A percentile compares a stretch with the other conserved stretches of the same genome.
These are phyloP conservation scores for Eulemur rubriventer DNA, from an alignment of 2,797 vertebrate species.

Conservation along the genomic window DNA sequence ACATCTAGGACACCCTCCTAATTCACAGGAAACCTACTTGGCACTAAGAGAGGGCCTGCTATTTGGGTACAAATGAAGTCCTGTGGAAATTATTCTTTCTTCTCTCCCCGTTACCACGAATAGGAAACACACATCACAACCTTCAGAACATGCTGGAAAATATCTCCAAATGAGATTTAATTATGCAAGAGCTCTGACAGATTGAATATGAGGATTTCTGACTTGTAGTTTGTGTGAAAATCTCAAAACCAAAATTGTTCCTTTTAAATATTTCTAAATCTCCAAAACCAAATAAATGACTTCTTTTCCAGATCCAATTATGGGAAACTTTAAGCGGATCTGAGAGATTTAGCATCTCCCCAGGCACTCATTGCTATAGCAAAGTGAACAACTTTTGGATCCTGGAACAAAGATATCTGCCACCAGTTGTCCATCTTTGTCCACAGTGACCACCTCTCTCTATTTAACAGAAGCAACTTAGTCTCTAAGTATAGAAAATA, in stretches of 20 bases:
- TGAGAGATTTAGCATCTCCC: neutral
- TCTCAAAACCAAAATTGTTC: constrained; percentile 32
- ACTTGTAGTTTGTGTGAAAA: neutral
- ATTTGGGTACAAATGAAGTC: neutral
- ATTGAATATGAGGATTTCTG: neutral
- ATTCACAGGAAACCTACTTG: neutral
- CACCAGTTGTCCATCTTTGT: neutral
- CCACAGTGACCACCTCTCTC: neutral
- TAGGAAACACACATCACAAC: neutral
- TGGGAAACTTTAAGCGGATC: neutral
- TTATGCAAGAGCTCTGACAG: neutral
- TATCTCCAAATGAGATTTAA: neutral
- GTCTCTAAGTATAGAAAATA: neutral
- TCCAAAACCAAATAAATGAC: constrained; percentile 15
- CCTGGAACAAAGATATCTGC: neutral
- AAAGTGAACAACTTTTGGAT: neutral
- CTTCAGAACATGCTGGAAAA: neutral
- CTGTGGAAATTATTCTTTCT: neutral
- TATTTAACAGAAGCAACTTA: neutral
- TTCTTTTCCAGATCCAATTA: neutral
- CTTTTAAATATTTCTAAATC: constrained; percentile 9
- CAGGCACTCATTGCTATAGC: neutral
- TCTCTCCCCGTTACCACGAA: neutral
- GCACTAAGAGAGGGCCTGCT: neutral
- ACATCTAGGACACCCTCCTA: neutral